Conservation (phyloP, 2,113 vertebrate species). For the Catharus fuscescens region DNA sequence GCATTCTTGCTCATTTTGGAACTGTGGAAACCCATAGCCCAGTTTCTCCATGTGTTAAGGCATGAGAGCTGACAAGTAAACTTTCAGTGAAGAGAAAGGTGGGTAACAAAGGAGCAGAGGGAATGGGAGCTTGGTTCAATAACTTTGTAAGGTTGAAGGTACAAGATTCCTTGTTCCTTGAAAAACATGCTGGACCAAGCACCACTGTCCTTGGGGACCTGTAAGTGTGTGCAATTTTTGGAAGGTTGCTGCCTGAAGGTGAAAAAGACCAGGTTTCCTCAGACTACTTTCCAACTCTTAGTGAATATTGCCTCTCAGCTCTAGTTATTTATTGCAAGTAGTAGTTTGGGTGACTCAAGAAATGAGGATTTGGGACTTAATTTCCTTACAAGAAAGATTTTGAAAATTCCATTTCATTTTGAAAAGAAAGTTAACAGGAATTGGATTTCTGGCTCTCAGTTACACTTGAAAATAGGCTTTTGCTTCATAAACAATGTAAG, state of each 20-base stretch:
- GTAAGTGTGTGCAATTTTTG: background rate
- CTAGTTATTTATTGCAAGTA: background rate
- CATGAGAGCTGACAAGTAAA: background rate
- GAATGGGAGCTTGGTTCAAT: background rate
- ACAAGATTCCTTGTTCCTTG: background rate
- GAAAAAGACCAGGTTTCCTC: background rate
- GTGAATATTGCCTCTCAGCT: background rate
- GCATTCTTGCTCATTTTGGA: background rate
- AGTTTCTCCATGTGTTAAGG: background rate
- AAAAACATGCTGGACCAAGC: background rate
- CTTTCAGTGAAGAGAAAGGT: background rate
- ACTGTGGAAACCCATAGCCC: background rate
- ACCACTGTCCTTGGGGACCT: background rate
- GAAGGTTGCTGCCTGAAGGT: background rate
- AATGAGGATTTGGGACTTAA: background rate
- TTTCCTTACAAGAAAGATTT: background rate
- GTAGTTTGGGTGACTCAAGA: background rate
- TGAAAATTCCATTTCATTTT: background rate
- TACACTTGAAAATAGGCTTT: background rate
- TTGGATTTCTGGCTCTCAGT: background rate
- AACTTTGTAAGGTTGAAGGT: background rate
- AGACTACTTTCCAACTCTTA: background rate
- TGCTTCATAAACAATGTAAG: accelerated
- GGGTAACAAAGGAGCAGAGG: background rate
- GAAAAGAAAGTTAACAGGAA: background rate